A percentile compares a stretch with the other conserved stretches of the same genome.
Conservation (phyloP, 2,113 vertebrate species). For the Papio anubis region DNA sequence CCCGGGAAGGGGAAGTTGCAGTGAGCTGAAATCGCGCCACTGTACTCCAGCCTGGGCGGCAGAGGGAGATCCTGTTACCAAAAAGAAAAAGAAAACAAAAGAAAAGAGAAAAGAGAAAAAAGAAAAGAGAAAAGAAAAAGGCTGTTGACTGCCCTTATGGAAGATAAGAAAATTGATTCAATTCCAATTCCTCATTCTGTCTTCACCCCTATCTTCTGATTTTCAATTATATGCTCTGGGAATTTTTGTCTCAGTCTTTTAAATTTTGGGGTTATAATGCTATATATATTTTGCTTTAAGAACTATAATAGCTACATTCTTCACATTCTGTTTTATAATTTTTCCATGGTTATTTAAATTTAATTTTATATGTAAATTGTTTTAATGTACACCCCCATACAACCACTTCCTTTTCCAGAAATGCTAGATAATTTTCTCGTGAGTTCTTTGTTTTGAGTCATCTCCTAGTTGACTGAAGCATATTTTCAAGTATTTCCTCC, state of each 20-base stretch:
- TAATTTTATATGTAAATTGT: not conserved
- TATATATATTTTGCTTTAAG: not conserved
- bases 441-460: not conserved
- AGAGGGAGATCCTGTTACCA: too few species aligned
- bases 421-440: not conserved
- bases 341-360: constrained; percentile 24
- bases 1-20: too few species aligned
- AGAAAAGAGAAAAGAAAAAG: not conserved
- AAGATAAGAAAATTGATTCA: not conserved
- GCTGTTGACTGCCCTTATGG: not conserved
- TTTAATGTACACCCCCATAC: not conserved
- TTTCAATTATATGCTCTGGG: not conserved
- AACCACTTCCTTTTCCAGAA: not conserved
- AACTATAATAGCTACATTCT: not conserved
- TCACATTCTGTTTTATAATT: constrained; percentile 5
- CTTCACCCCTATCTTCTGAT: not conserved
- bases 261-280: not conserved
- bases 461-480: not conserved
- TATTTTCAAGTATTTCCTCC: not conserved
- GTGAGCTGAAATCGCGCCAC: too few species aligned
- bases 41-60: too few species aligned
- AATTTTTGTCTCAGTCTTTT: not conserved
- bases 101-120: not conserved
- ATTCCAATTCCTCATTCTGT: not conserved
- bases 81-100: too few species aligned